Base-by-base conservation (phyloP, 1,140 invertebrate genomes). In the Rhyacophila brunnea region DNA sequence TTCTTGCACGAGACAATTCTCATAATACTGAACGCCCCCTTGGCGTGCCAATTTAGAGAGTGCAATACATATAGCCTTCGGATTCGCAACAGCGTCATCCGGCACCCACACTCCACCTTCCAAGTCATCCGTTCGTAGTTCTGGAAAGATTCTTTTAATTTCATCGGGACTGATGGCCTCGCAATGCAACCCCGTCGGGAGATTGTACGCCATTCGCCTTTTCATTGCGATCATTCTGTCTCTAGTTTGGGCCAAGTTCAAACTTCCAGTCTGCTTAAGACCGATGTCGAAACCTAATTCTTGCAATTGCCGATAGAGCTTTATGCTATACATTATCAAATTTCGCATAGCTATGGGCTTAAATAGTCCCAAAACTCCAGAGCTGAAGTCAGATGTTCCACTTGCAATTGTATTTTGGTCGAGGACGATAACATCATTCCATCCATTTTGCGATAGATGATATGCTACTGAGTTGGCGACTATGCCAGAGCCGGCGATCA, bases 31-130 rank as follows among this genome's bases (percentile, higher is more conserved):
- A 0, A 79, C 85, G 48, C 86, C 87, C 50, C 79, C 74, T 67
- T 84, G 72, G 68, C 76, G 73, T 7, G 86, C 84, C 52, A 87
- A 67, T 59, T 79, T 70, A 28, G 83, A 81, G 42, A 91, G 68
- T 42, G 79, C 78, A 53, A 81, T 67, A 64, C 85, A 87, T 13
- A 89, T 79, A 36, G 81, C 82, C 58, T 75, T 75, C 1, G 87
- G 80, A 71, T 89, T 81, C 6, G 87, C 83, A 40, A 85, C 81
- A 28, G 85, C 84, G 81, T 92, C 90, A 64, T 85, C 84, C 11
- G 88, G 87, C 5, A 91, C 81, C 82, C 85, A 91, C 34, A 91
- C 74, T 9, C 79, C 90, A 48, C 88, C 88, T 71, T 85, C 78
- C 9, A 91, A 63, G 71, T 90, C 87, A 66, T 87, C 83, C 2